phyloP scores from a whole-genome alignment of 2,797 vertebrate genomes.

The Chloroceryle amazona region DNA sequence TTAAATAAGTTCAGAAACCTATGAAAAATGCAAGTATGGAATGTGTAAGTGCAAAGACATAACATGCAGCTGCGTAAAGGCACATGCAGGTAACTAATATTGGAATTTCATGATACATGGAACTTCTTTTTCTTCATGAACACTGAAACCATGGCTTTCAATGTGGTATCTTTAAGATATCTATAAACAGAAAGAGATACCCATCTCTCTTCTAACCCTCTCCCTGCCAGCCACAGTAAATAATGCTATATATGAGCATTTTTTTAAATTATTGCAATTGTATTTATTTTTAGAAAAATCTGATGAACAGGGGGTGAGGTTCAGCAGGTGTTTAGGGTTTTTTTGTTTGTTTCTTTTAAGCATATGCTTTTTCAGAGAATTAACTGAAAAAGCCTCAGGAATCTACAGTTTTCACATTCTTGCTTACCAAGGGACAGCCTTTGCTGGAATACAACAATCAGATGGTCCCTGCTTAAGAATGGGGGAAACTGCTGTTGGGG shows the following conservation, averaged over 20 bases:
- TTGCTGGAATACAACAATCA: not conserved
- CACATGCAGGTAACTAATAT: not conserved
- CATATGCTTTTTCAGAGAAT: not conserved
- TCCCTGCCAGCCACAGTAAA: not conserved
- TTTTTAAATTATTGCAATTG: not conserved
- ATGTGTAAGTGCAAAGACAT: not conserved
- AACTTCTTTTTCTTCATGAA: not conserved
- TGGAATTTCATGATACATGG: not conserved
- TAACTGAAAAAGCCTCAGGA: not conserved
- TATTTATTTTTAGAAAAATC: constrained; percentile 5
- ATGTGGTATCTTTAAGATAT: not conserved
- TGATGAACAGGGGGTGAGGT: not conserved
- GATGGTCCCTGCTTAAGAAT: not conserved
- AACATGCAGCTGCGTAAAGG: not conserved
- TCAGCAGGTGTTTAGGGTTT: not conserved
- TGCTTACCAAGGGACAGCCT: not conserved
- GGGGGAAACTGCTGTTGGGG: not conserved
- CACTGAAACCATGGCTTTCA: not conserved
- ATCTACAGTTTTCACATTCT: not conserved
- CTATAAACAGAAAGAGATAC: not conserved
- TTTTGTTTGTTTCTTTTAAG: not conserved
- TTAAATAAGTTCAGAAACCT: not conserved
- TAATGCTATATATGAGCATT: not conserved
- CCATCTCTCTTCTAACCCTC: not conserved
- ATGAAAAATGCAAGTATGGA: not conserved